These are phyloP conservation scores for Ciconia boyciana DNA, from an alignment of 2,113 vertebrate genomes.

Conservation along the genomic window DNA sequence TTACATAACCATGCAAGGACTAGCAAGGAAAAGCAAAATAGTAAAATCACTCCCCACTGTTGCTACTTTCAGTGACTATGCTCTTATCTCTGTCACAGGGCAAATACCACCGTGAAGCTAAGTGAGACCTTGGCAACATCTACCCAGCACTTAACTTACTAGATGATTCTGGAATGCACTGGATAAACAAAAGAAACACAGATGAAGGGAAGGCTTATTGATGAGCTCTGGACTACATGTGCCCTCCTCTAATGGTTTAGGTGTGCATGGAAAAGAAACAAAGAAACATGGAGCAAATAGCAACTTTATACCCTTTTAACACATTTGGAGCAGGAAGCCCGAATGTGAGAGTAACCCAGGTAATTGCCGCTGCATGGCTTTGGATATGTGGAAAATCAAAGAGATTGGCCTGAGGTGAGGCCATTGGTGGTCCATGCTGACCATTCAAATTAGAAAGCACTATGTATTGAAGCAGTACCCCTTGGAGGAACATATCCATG, in stretches of 20 bases:
- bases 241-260: not conserved
- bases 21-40: not conserved
- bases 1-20: not conserved
- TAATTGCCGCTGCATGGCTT: not conserved
- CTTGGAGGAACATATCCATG: not conserved
- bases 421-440: not conserved
- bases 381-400: not conserved
- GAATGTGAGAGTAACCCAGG: not conserved
- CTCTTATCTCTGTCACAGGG: not conserved
- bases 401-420: not conserved
- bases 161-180: not conserved
- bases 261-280: not conserved
- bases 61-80: not conserved
- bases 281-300: not conserved
- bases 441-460: not conserved
- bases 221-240: not conserved
- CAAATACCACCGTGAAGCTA: not conserved
- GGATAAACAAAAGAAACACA: not conserved
- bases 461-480: not conserved
- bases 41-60: not conserved
- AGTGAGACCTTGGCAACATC: not conserved
- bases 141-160: not conserved
- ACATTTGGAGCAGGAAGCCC: not conserved
- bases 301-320: not conserved
- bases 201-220: not conserved